Evolutionary conservation across 1,140 invertebrate genomes (phyloP).

Genomic region (Drosophila albomicans): DNA sequence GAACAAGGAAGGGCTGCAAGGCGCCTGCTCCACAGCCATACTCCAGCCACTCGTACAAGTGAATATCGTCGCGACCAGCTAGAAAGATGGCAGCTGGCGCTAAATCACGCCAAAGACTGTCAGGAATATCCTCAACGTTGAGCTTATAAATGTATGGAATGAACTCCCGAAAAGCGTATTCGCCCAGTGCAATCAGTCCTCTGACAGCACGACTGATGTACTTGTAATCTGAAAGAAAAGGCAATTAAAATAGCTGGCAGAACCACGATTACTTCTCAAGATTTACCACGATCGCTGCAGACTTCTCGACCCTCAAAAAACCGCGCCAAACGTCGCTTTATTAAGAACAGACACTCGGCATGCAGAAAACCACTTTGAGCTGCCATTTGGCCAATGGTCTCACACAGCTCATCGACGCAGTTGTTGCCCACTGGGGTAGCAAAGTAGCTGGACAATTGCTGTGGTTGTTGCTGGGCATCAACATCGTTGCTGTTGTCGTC

Average conservation of each 20-base stretch:
- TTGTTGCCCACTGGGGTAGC: conserved; percentile 61
- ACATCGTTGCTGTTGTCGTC: conserved; percentile 55
- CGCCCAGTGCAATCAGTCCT: conserved; percentile 75
- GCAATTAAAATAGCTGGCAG: neutral
- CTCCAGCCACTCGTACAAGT: conserved; percentile 81
- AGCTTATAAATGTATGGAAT: conserved; percentile 81
- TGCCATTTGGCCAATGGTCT: conserved; percentile 73
- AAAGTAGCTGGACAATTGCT: conserved; percentile 70
- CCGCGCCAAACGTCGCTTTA: conserved; percentile 64
- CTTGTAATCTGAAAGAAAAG: conserved; percentile 60
- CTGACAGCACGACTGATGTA: conserved; percentile 74
- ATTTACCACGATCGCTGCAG: conserved; percentile 63
- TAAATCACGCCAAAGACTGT: conserved; percentile 68
- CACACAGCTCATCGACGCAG: conserved; percentile 72
- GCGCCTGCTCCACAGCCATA: conserved; percentile 69
- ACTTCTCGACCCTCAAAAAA: conserved; percentile 72
- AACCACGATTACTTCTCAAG: neutral
- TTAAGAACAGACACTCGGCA: conserved; percentile 72
- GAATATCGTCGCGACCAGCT: conserved; percentile 72
- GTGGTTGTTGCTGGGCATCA: conserved; percentile 26
- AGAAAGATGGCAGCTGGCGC: conserved; percentile 72
- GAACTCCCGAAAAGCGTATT: conserved; percentile 82
- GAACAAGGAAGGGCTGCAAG: conserved; percentile 75
- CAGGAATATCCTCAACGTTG: conserved; percentile 58
- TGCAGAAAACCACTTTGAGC: conserved; percentile 76